Percentiles rank a stretch among this genome's conserved stretches.
Conservation (phyloP, 2,888 invertebrate species). For the Acanthopleura granulata region DNA sequence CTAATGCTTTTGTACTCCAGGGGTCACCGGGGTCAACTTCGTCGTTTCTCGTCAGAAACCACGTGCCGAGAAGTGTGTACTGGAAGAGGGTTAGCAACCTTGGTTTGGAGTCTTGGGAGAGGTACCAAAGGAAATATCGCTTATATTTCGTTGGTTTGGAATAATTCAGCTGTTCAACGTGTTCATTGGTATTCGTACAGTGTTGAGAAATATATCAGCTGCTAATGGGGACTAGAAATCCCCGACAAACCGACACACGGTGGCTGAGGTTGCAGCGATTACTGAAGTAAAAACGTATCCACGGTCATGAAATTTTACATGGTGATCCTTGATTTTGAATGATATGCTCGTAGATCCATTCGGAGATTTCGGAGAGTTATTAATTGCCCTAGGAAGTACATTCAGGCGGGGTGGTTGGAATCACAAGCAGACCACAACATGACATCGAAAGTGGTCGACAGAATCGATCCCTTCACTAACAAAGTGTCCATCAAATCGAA, state of each 20-base stretch:
- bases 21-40: slow-evolving; percentile 33
- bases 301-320: slow-evolving; percentile 13
- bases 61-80: slow-evolving; percentile 49
- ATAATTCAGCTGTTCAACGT: background rate
- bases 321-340: slow-evolving; percentile 14
- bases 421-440: slow-evolving; percentile 29
- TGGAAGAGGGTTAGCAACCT: slow-evolving; percentile 20
- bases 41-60: slow-evolving; percentile 40
- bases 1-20: background rate
- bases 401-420: background rate
- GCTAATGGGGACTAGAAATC: slow-evolving; percentile 16
- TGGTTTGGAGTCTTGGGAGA: slow-evolving; percentile 18
- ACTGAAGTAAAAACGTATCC: slow-evolving; percentile 13
- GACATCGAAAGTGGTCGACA: slow-evolving; percentile 80
- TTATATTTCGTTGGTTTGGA: slow-evolving; percentile 13
- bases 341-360: slow-evolving; percentile 13
- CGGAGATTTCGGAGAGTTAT: slow-evolving; percentile 14
- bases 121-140: slow-evolving; percentile 14
- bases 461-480: slow-evolving; percentile 93
- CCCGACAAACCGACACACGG: slow-evolving; percentile 20
- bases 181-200: background rate
- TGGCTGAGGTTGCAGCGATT: slow-evolving; percentile 15
- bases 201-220: background rate
- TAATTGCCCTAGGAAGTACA: slow-evolving; percentile 14
- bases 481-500: slow-evolving; percentile 99